A percentile compares a stretch with the other conserved stretches of the same genome.
Conservation (phyloP, 2,113 vertebrate genomes). For the Macrotis lagotis region DNA sequence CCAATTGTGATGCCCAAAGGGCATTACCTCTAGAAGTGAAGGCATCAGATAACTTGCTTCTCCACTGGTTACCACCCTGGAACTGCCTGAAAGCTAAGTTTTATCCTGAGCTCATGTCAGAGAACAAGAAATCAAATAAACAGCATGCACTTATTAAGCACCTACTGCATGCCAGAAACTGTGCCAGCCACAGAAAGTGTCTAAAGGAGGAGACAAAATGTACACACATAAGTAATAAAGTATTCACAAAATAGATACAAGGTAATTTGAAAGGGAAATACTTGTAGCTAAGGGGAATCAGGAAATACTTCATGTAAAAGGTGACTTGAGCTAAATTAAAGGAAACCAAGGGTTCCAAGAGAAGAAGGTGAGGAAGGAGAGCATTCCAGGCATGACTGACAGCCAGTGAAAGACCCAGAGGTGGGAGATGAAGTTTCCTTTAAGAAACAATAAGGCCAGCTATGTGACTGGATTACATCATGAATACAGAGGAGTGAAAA, state of each 20-base stretch:
- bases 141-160: background rate
- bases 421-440: background rate
- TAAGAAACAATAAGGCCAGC: background rate
- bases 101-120: background rate
- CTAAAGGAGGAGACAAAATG: no score
- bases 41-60: background rate
- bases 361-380: no score
- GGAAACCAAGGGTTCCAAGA: background rate
- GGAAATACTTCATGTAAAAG: background rate
- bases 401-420: background rate
- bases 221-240: background rate
- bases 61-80: background rate
- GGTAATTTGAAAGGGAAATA: background rate
- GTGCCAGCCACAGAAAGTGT: no score
- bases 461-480: background rate
- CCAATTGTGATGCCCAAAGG: background rate
- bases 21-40: background rate
- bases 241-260: background rate
- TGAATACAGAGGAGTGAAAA: background rate
- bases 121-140: background rate
- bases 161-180: background rate
- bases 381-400: background rate
- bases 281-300: background rate
- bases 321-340: background rate
- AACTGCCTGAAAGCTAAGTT: background rate